Evolutionary conservation across 2,113 vertebrate species (phyloP).

Genomic region (Neogale vison): DNA sequence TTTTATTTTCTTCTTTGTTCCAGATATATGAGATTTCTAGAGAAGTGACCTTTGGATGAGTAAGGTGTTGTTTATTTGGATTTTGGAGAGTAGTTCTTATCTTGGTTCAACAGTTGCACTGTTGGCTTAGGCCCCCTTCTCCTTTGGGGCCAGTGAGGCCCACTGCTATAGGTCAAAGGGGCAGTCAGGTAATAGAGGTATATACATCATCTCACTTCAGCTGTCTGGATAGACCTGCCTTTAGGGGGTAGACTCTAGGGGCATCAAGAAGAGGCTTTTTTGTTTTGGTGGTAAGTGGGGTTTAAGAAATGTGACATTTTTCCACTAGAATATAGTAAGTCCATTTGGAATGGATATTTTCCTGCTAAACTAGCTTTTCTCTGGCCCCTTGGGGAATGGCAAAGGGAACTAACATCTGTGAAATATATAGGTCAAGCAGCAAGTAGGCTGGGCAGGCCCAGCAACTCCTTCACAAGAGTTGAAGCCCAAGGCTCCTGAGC

Average conservation of each 20-base stretch:
- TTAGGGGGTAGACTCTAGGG: neutral
- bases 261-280: neutral
- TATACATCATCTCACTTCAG: neutral
- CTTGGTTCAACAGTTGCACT: neutral
- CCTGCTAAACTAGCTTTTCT: constrained; percentile 39
- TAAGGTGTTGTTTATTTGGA: neutral
- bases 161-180: neutral
- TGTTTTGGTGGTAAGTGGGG: neutral
- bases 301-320: constrained; percentile 27
- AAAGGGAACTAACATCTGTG: constrained; percentile 29
- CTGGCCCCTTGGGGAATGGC: neutral
- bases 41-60: neutral
- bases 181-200: neutral
- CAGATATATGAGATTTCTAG: neutral
- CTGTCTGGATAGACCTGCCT: neutral
- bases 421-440: constrained; percentile 42
- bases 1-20: constrained; percentile 9
- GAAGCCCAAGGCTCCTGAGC: neutral
- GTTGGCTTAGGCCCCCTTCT: neutral
- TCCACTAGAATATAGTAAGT: constrained; percentile 36
- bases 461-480: constrained; percentile 17
- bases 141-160: neutral
- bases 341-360: constrained; percentile 45
- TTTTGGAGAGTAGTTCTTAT: neutral
- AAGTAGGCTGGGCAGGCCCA: neutral